phyloP scores from a whole-genome alignment of 2,888 invertebrate genomes.

The Hirtodrosophila confusa region DNA sequence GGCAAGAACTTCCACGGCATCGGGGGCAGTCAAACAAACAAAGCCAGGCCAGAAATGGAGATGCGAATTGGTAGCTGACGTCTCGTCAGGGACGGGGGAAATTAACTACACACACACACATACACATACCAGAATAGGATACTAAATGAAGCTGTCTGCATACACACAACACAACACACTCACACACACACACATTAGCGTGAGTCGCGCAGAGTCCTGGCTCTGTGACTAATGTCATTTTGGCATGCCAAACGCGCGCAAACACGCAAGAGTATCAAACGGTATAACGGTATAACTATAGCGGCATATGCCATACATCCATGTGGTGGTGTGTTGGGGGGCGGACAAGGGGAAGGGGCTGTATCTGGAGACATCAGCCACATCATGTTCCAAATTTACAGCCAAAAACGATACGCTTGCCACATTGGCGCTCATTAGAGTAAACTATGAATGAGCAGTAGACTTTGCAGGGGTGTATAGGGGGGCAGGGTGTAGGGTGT shows the following conservation, averaged over 20 bases:
- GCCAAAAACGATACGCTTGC: constrained; percentile 65
- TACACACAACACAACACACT: background rate
- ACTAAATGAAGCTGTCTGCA: constrained; percentile 60
- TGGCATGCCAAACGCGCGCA: constrained; percentile 70
- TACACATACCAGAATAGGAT: constrained; percentile 17
- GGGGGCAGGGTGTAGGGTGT: background rate
- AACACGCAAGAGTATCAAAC: constrained; percentile 62
- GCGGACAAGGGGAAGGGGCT: background rate
- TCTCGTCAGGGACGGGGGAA: background rate
- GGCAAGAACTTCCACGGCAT: constrained; percentile 29
- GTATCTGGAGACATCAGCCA: constrained; percentile 45
- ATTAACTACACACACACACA: constrained; percentile 18
- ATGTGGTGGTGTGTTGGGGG: constrained; percentile 10
- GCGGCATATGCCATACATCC: constrained; percentile 40
- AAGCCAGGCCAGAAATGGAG: constrained; percentile 24
- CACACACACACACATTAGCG: constrained; percentile 9
- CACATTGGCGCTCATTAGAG: constrained; percentile 67
- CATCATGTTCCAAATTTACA: constrained; percentile 51
- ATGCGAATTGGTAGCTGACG: constrained; percentile 29
- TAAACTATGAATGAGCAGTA: constrained; percentile 51
- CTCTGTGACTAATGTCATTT: constrained; percentile 76
- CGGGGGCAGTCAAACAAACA: constrained; percentile 41
- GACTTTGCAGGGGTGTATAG: background rate
- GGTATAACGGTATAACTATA: constrained; percentile 33
- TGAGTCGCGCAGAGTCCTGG: constrained; percentile 20